Base-by-base conservation (phyloP, 2,797 vertebrate species). In the Crocidura indochinensis region DNA sequence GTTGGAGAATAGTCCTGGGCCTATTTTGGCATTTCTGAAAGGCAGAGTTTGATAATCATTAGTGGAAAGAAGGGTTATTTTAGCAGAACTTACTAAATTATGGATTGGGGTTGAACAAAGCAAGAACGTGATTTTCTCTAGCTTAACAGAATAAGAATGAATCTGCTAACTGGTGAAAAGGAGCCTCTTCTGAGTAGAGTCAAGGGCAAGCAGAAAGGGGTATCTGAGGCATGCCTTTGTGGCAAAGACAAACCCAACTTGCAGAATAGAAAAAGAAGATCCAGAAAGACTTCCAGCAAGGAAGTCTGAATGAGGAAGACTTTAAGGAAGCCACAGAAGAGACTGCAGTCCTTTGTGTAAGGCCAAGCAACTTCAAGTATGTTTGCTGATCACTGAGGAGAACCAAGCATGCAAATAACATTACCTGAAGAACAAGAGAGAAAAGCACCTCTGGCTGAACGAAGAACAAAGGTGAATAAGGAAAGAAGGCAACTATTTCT, bases 21-120 rank as follows among this genome's bases (percentile, higher is more conserved):
- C 44, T 53, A 31, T 26, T 29, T 27, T 22, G 88, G 22, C 9
- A 17, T 68, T 60, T 65, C 26, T 88, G 65, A 80, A 85, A 84
- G 91, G n/a, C 17, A 64, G 14, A 12, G 31, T 8, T 8, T 62
- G 51, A 67, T 26, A 68, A 89, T 12, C 14, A 75, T 29, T 87
- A 76, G 60, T 67, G 90, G 67, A 22, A 90, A 51, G 14, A 77
- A 84, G 46, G 29, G 15, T 72, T 82, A 49, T 49, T 19, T 46
- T 10, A 31, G 60, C 49, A 62, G 20, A 78, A 24, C 4, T 11
- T 62, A 74, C 53, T 87, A 79, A 88, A 64, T 84, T 72, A 88
- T 22, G 53, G 49, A 73, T 4, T 84, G 46, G 11, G 24, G 4
- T 51, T 91, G 71, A 87, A 82, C 0, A 14, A 29, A 4, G 17